Evolutionary conservation across 2,113 vertebrate genomes (phyloP).

Genomic region (Gopherus evgoodei): DNA sequence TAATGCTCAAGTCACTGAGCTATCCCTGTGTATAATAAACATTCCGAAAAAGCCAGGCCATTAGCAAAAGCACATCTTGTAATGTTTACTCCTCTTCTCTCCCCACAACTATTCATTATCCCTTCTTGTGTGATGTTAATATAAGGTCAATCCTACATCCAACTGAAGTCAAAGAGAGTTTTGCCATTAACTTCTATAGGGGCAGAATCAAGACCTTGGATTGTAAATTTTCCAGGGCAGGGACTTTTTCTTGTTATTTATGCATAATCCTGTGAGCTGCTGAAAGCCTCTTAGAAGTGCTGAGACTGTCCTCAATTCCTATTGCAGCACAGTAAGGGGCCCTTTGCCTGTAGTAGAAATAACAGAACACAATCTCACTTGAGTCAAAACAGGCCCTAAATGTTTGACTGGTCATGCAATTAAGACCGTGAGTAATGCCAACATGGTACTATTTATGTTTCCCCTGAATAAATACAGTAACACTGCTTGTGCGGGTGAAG

Average conservation of each 20-base stretch:
- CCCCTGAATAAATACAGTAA: background rate
- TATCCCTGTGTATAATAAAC: background rate
- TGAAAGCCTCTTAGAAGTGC: background rate
- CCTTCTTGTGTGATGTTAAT: background rate
- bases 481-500: background rate
- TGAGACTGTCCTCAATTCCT: accelerated
- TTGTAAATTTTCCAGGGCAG: no score
- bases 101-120: background rate
- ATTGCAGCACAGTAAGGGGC: background rate
- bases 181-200: background rate
- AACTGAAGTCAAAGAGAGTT: no score
- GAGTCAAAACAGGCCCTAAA: background rate
- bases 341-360: background rate
- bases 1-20: no score
- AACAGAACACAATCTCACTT: background rate
- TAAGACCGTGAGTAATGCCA: background rate
- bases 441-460: background rate
- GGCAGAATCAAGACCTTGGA: background rate
- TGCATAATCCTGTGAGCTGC: no score
- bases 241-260: background rate
- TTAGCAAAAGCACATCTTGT: background rate
- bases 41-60: background rate
- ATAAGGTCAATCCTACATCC: no score
- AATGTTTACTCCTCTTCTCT: accelerated
- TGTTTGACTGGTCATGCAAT: background rate